These are phyloP conservation scores for Cromileptes altivelis DNA, from an alignment of 2,113 vertebrate genomes.

Conservation along the genomic window DNA sequence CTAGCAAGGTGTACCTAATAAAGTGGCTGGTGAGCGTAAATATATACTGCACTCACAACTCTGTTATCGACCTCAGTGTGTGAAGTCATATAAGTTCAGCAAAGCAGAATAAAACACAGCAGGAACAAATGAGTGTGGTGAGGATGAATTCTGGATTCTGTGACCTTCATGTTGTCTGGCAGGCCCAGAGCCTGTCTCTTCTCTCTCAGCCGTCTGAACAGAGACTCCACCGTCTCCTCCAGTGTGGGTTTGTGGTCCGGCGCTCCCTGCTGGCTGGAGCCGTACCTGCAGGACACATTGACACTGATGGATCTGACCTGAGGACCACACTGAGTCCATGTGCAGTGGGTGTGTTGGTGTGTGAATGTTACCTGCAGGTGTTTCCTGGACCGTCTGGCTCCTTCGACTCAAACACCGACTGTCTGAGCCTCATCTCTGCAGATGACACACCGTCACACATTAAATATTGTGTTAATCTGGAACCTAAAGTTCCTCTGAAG, in stretches of 20 bases:
- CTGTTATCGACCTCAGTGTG: too few relatives aligned
- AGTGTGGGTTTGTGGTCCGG: constrained; percentile 81
- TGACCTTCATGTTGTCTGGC: constrained; percentile 90
- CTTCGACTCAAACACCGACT: constrained; percentile 88
- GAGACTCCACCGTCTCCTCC: constrained; percentile 89
- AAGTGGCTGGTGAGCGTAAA: too few relatives aligned
- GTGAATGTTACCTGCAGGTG: constrained; percentile 70
- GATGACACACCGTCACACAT: constrained; percentile 14
- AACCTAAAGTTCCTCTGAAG: too few relatives aligned
- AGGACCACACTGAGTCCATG: too few relatives aligned
- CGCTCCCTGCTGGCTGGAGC: constrained; percentile 78
- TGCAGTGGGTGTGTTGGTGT: not conserved
- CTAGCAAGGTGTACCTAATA: too few relatives aligned
- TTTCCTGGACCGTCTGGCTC: constrained; percentile 60
- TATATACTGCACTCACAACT: too few relatives aligned
- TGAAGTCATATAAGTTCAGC: too few relatives aligned
- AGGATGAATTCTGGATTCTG: not conserved
- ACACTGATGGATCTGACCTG: not conserved
- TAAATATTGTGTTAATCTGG: too few relatives aligned
- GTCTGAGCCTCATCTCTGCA: constrained; percentile 91
- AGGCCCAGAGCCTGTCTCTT: constrained; percentile 87
- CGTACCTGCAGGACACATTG: constrained; percentile 62
- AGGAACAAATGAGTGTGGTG: not conserved
- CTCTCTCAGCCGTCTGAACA: constrained; percentile 86
- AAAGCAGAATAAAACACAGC: not conserved